phyloP scores from a whole-genome alignment of 2,888 invertebrate species.

The Cephus runcator region DNA sequence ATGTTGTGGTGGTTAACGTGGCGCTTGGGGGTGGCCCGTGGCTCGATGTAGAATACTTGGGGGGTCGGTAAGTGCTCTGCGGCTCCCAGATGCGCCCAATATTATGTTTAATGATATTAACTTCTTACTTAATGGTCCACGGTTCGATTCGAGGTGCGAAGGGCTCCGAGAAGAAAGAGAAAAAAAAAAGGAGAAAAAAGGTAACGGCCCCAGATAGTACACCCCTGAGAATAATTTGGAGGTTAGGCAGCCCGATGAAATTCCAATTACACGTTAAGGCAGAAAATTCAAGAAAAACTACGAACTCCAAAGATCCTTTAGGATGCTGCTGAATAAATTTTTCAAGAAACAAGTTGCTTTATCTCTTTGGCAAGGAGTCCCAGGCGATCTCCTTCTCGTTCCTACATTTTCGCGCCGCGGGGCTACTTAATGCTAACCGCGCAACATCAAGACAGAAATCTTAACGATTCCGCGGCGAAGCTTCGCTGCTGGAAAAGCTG shows the following conservation, averaged over 20 bases:
- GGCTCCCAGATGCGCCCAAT: slow-evolving; percentile 66
- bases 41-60: slow-evolving; percentile 25
- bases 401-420: not conserved
- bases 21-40: slow-evolving; percentile 24
- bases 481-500: slow-evolving; percentile 26
- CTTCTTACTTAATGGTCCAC: slow-evolving; percentile 66
- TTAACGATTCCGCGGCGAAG: slow-evolving; percentile 31
- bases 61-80: slow-evolving; percentile 62
- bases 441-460: slow-evolving; percentile 35
- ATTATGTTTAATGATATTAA: slow-evolving; percentile 67
- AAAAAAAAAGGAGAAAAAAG: slow-evolving; percentile 31
- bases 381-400: not conserved
- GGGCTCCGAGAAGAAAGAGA: slow-evolving; percentile 22
- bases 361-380: not conserved
- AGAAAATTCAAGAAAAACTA: too few relatives aligned
- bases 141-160: slow-evolving; percentile 65
- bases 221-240: slow-evolving; percentile 55
- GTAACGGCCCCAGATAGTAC: slow-evolving; percentile 24
- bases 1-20: slow-evolving; percentile 17
- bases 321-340: not conserved
- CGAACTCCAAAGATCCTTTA: too few relatives aligned
- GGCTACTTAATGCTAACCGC: slow-evolving; percentile 10
- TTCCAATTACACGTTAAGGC: slow-evolving; percentile 19
- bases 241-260: slow-evolving; percentile 20
- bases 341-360: slow-evolving; percentile 1